Percentiles rank a stretch among this genome's conserved stretches.
phyloP scores from a whole-genome alignment of 2,797 vertebrate genomes.

The Tympanoctomys barrerae region DNA sequence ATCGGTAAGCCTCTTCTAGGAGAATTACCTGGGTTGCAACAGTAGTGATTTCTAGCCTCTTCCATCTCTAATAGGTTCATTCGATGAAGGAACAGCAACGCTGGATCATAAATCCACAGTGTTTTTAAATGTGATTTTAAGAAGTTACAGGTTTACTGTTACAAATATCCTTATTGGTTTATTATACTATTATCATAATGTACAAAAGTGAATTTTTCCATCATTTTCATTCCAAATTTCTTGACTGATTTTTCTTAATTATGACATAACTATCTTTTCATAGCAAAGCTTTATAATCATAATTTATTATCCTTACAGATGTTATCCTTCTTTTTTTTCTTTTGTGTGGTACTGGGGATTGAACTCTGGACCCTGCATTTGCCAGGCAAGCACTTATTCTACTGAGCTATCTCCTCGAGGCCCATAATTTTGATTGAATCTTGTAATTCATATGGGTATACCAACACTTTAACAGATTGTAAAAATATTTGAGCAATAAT shows the following conservation, averaged over 20 bases:
- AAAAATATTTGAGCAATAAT: constrained; percentile 5
- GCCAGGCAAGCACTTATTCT: too few species aligned
- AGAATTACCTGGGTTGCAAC: not conserved
- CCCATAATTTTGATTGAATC: not conserved
- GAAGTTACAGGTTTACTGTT: not conserved
- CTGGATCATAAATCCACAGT: not conserved
- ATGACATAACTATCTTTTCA: constrained; percentile 19
- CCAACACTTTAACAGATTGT: not conserved
- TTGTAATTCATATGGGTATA: not conserved
- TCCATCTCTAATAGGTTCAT: not conserved
- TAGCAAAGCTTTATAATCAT: not conserved
- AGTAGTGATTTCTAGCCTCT: not conserved
- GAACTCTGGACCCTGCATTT: too few species aligned
- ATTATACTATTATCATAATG: not conserved
- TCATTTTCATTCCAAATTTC: not conserved
- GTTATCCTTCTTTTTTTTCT: not conserved
- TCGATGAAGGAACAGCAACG: not conserved
- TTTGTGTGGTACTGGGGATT: too few species aligned
- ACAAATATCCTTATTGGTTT: not conserved
- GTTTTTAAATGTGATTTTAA: not conserved
- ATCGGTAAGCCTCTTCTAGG: not conserved
- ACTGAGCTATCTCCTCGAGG: too few species aligned
- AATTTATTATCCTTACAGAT: not conserved
- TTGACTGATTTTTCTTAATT: constrained; percentile 14
- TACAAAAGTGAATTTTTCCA: constrained; percentile 43